Evolutionary conservation across 1,140 invertebrate species (phyloP).

Genomic region (Zaprionus africanus): DNA sequence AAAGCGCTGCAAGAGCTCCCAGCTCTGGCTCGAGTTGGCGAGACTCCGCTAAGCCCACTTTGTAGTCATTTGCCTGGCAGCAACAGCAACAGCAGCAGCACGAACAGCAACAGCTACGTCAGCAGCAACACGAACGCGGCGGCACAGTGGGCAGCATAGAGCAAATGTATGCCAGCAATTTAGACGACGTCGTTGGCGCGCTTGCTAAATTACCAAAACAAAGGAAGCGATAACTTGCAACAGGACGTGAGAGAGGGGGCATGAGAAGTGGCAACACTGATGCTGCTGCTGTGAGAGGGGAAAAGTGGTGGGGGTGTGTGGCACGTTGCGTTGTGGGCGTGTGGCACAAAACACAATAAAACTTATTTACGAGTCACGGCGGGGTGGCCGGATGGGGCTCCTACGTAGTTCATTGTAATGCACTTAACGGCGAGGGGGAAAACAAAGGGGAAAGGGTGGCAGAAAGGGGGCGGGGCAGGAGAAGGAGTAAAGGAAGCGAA

Average conservation of each 20-base stretch:
- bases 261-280: slow-evolving; percentile 9
- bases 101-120: slow-evolving; percentile 23
- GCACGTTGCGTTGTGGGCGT: slow-evolving; percentile 50
- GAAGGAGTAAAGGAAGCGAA: background rate
- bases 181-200: slow-evolving; percentile 77
- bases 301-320: background rate
- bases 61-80: slow-evolving; percentile 77
- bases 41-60: slow-evolving; percentile 73
- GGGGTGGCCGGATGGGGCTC: slow-evolving; percentile 56
- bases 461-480: too few species aligned
- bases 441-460: background rate
- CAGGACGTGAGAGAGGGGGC: slow-evolving; percentile 22
- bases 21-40: slow-evolving; percentile 38
- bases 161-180: slow-evolving; percentile 77
- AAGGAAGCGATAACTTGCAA: slow-evolving; percentile 81
- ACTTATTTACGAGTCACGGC: slow-evolving; percentile 82
- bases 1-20: slow-evolving; percentile 40
- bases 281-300: slow-evolving; percentile 8
- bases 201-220: slow-evolving; percentile 80
- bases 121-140: slow-evolving; percentile 16
- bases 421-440: slow-evolving; percentile 58
- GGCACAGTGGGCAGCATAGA: slow-evolving; percentile 57
- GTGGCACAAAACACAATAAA: slow-evolving; percentile 77
- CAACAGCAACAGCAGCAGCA: slow-evolving; percentile 31
- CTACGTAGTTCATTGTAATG: slow-evolving; percentile 78